Percentiles rank a stretch among this genome's conserved stretches.
Evolutionary conservation across 2,797 vertebrate genomes (phyloP).

Genomic region (Enteromius unitaeniatus): DNA sequence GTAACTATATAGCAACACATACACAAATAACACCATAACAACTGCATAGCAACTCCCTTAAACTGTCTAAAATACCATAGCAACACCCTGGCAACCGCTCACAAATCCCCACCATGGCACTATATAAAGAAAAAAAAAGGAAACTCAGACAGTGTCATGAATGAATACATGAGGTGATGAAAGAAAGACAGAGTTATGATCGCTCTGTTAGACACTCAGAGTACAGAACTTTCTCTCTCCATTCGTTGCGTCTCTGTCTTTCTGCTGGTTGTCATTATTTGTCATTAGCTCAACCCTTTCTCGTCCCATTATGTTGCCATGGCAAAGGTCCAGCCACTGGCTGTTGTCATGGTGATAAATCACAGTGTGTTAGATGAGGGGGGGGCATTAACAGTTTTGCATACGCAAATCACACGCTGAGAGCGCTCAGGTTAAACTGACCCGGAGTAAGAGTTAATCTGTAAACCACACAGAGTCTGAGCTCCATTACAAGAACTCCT

Average conservation of each 20-base stretch:
- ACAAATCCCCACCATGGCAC: neutral
- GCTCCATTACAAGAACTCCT: neutral
- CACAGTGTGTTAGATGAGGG: neutral
- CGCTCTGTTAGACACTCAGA: neutral
- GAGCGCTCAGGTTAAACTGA: constrained; percentile 25
- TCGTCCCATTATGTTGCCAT: constrained; percentile 59
- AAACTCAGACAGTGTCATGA: neutral
- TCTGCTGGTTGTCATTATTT: constrained; percentile 24
- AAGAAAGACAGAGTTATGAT: no score
- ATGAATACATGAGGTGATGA: neutral
- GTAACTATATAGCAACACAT: neutral
- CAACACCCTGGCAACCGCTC: neutral
- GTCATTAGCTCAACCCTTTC: constrained; percentile 49
- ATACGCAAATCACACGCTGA: constrained; percentile 27
- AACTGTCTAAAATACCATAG: neutral
- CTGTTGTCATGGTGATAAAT: constrained; percentile 59
- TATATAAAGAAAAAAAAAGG: neutral
- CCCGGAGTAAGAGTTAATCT: neutral
- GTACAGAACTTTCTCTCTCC: neutral
- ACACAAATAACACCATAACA: neutral
- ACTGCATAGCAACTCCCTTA: neutral
- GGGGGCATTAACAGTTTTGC: constrained; percentile 31
- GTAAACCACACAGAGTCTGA: neutral
- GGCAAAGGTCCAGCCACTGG: constrained; percentile 42
- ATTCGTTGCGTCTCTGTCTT: neutral